Base-by-base conservation (phyloP, 2,797 vertebrate genomes). In the Sus cebifrons region DNA sequence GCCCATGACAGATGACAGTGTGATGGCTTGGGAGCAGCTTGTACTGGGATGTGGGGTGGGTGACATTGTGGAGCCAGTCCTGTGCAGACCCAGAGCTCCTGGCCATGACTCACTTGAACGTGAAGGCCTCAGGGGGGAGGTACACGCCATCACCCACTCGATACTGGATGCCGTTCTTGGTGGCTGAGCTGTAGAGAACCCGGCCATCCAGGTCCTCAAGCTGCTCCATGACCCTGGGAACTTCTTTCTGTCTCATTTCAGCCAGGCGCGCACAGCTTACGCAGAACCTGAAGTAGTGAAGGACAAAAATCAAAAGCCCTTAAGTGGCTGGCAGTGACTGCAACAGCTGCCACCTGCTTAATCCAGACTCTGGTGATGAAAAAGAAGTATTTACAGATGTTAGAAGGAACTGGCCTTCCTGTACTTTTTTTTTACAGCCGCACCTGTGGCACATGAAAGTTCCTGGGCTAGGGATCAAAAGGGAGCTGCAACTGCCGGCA, bases 71-170 rank as follows among this genome's bases (percentile, higher is more conserved):
- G 27, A 70, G 85, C 17, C 49, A 32, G 40, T 36, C 40, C 68
- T 60, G 16, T 6, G n/a, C 71, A 16, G 18, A 56, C 27, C 64
- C 11, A 10, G 75, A 40, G 25, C 23, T 5, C 71, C 6, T 2
- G 77, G 36, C 7, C 74, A 74, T 0, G 0, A 6, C 98, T 96
- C 96, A 99, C 99, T 99, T 99, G 98, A 99, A 99, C 21, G 98
- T 97, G 88, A 99, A 99, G 56, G 99, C 97, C 0, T 99, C 99
- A 0, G 99, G 99, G 1, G 98, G 99, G 83, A 99, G 98, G 97
- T 99, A 99, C 81, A 99, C 99, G 0, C 99, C 96, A 0, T 99
- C 99, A 0, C 99, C 99, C 12, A 99, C 98, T 1, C 98, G 98
- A 97, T 99, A 99, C 92, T 99, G 99, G 10, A 99, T 96, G 0